Evolutionary conservation across 2,888 invertebrate species (phyloP), one percentile per base, ranked within the genome.

Genomic region (Muschampia plurimacula): DNA sequence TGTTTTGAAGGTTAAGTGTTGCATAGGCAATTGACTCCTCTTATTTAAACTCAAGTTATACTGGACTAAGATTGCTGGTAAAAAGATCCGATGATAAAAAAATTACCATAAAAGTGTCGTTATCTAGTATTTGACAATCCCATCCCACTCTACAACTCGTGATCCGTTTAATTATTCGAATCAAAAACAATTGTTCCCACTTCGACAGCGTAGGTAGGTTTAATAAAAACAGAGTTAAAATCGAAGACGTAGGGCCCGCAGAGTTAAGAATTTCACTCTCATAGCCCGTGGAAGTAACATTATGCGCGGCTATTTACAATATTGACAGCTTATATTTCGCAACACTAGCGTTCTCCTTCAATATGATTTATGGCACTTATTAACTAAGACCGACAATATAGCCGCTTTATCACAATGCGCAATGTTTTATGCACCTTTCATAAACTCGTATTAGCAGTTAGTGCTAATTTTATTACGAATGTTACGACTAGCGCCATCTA

Each of bases 401-500:
- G 66, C 12, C 65, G 65, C 65, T 65, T 66, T 60, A 72, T 67
- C 67, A 66, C 66, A 67, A 72, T 72, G 71, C 49, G 67, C 60
- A 60, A 62, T 67, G 52, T 62, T 65, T 71, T 67, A 72, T 67
- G 66, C 71, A 55, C 71, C 71, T 72, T 71, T 72, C 71, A 72
- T 49, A 72, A 72, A 55, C 62, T 52, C 55, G 36, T 60, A 71
- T 71, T 67, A 62, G 72, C 57, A 22, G 55, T 36, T 67, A 36
- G 39, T 67, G 15, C 12, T 55, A 41, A 62, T 67, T 72, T 62
- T 67, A 62, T 60, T 66, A 15, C 39, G 49, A 60, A 12, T 28
- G 36, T 36, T 74, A 76, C 80, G 67, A 62, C 78, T 80, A 80
- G 68, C 84, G 84, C 85, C 86, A 86, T 84, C 86, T 86, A 78